phyloP scores from a whole-genome alignment of 2,797 vertebrate genomes.

The Oophaga sylvatica region DNA sequence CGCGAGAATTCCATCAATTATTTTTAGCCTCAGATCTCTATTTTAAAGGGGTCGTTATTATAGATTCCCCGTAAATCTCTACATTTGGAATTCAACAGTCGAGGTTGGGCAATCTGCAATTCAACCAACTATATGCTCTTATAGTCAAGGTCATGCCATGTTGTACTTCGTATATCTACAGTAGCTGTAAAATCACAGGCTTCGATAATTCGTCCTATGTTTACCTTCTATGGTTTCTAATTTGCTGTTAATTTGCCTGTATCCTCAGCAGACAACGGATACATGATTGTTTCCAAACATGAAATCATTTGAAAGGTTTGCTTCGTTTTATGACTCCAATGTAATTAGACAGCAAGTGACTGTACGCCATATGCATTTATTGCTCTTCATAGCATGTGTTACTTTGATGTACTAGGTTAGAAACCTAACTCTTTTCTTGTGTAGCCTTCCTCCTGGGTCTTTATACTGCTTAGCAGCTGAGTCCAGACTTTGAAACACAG shows the following conservation, averaged over 20 bases:
- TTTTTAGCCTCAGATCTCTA: neutral
- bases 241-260: constrained; percentile 78
- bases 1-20: neutral
- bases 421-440: constrained; percentile 80
- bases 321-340: constrained; percentile 75
- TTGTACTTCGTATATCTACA: neutral
- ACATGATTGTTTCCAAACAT: constrained; percentile 73
- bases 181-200: neutral
- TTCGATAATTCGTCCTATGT: neutral
- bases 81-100: neutral
- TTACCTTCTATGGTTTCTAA: constrained; percentile 65
- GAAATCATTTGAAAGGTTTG: constrained; percentile 76
- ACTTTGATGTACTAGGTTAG: constrained; percentile 86
- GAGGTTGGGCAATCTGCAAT: neutral
- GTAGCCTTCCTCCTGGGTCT: constrained; percentile 83
- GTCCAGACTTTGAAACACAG: constrained; percentile 89
- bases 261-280: constrained; percentile 70
- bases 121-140: neutral
- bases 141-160: neutral
- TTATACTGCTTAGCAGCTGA: constrained; percentile 82
- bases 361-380: constrained; percentile 81
- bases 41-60: neutral
- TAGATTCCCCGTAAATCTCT: neutral
- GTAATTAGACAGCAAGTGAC: constrained; percentile 81
- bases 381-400: constrained; percentile 83